Evolutionary conservation across 2,888 invertebrate genomes (phyloP).

Genomic region (Gandaritis pyraliata): DNA sequence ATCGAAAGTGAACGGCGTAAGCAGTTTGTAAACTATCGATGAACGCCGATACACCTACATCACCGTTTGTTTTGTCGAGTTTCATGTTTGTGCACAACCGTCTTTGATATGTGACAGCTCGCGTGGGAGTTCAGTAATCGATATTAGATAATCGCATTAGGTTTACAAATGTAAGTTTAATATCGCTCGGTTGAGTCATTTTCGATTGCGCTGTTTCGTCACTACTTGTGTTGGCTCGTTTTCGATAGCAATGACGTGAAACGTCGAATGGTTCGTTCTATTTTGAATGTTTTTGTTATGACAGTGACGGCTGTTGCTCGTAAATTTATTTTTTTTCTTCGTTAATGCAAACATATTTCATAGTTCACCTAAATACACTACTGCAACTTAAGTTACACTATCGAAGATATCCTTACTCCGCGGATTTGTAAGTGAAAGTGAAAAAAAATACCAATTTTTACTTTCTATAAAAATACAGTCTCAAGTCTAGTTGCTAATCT

Average conservation of each 20-base stretch:
- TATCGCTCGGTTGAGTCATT: constrained; percentile 65
- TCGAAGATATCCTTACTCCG: no score
- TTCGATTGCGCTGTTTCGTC: constrained; percentile 53
- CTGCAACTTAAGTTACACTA: no score
- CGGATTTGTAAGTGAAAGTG: neutral
- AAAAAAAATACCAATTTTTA: neutral
- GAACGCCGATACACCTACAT: constrained; percentile 59
- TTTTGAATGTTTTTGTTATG: constrained; percentile 14
- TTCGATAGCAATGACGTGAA: constrained; percentile 29
- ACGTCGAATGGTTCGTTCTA: constrained; percentile 28
- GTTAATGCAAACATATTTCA: neutral
- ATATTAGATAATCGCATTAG: constrained; percentile 78
- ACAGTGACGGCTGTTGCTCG: neutral
- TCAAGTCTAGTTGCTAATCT: neutral
- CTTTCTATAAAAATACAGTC: neutral
- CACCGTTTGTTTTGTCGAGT: constrained; percentile 47
- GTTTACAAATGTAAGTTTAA: constrained; percentile 68
- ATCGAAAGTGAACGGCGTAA: constrained; percentile 54
- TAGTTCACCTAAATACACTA: no score
- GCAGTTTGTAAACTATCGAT: constrained; percentile 53
- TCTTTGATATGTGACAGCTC: constrained; percentile 60
- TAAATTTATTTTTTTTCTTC: neutral
- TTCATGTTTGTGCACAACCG: constrained; percentile 42
- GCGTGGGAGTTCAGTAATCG: constrained; percentile 73
- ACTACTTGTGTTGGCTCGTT: constrained; percentile 41